Conservation (phyloP, 2,113 vertebrate genomes). For the Gasterosteus aculeatus region DNA sequence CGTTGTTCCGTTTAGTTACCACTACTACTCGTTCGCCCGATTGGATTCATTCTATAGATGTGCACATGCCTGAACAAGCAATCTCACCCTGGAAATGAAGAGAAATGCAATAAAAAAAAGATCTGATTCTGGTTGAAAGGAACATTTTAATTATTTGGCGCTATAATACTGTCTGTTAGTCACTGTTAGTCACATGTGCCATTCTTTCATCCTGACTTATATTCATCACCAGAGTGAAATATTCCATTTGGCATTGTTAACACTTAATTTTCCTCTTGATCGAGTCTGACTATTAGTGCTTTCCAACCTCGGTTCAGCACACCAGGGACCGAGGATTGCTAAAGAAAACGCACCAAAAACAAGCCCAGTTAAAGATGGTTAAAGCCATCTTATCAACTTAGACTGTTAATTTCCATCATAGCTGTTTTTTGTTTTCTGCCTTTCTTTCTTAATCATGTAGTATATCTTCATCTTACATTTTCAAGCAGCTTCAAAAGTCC, state of each 20-base stretch:
- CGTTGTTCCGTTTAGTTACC: no score
- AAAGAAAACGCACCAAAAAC: slow-evolving; percentile 40
- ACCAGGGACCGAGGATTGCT: slow-evolving; percentile 30
- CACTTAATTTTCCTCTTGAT: slow-evolving; percentile 75
- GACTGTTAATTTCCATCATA: neutral
- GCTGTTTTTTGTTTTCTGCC: neutral
- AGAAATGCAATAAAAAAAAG: slow-evolving; percentile 35
- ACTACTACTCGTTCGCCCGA: no score
- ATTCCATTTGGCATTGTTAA: slow-evolving; percentile 70
- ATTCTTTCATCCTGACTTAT: slow-evolving; percentile 61
- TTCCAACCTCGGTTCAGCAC: slow-evolving; percentile 32
- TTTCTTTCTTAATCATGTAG: neutral
- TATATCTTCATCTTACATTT: no score
- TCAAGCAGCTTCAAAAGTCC: neutral
- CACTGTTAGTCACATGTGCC: slow-evolving; percentile 25
- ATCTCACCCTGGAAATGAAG: slow-evolving; percentile 6
- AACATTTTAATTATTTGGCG: slow-evolving; percentile 28
- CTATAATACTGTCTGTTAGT: slow-evolving; percentile 51
- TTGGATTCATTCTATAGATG: slow-evolving; percentile 8
- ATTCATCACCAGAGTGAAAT: slow-evolving; percentile 59
- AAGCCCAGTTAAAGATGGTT: slow-evolving; percentile 23
- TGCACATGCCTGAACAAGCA: neutral
- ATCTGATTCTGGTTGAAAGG: no score
- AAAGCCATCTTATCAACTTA: neutral
- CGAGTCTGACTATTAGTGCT: slow-evolving; percentile 58